Base-by-base conservation (phyloP, 30 jellyfish, hydroid and myxozoan genomes). In the Cassiopea andromeda region DNA sequence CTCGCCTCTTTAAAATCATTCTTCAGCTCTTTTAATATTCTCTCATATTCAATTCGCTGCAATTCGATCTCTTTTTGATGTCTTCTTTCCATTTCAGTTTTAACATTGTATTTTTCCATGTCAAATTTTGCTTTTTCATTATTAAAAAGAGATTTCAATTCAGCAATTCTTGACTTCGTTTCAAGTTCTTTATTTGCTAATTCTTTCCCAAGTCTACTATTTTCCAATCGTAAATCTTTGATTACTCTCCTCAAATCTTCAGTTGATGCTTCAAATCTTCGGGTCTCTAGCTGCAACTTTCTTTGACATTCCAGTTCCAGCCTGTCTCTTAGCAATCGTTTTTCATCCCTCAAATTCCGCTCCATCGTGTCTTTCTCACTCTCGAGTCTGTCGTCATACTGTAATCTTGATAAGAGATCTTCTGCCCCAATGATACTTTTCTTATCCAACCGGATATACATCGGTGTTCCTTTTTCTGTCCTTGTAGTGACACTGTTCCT, bases 311-410 rank as follows among this genome's bases (percentile, higher is more conserved):
- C 99, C 14, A 91, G 45, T 49, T 89, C 94, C 44, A 96, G 74
- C 54, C 85, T 91, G 7, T 91, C 99, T 83, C 60, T 92, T 73
- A 96, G 50, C 68, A 78, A 15, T 4, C 93, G 89, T 83, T 85
- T 88, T 57, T 96, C 98, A 66, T 92, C 94, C 38, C 99, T 93
- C 68, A 87, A 91, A 43, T 84, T 72, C 78, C 94, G 84, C 84
- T 96, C 99, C 3, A 96, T 69, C 45, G 91, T 61, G 61, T 91
- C 99, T 66, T 89, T 93, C 72, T 96, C 99, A 57, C 60, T 61
- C 74, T 96, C 99, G 66, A 49, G 72, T 72, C 77, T 88, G 60
- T 96, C 97, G 68, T 96, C 97, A 73, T 91, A 68, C 68, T 89
- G 83, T 50, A 91, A 74, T 46, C 78, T 79, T 73, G 97, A 74